Evolutionary conservation across 2,888 invertebrate species (phyloP), one percentile per base, ranked within the genome.

Genomic region (Andrena dorsata): DNA sequence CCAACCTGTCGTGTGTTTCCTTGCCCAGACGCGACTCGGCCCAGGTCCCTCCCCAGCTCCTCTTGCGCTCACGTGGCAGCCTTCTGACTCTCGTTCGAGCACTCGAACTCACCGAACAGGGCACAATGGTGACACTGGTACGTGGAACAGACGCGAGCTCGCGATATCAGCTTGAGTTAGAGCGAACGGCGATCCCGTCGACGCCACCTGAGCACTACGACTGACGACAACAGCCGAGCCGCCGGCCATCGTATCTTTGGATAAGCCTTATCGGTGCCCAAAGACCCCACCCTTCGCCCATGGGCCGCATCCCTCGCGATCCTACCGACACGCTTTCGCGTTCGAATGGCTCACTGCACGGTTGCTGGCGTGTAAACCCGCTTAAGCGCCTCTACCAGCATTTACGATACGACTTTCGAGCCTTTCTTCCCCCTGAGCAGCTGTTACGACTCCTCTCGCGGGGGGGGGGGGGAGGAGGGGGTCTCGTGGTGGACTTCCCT

Each of bases 231-330:
- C 86, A 87, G 89, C 89, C 88, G 88, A 86, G 91, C 75, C 74
- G 85, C 80, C 89, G 86, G 87, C 89, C 90, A 91, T 91, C 88
- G 86, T 91, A 90, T 89, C 85, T 89, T 80, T 86, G 86, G 92
- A 92, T 92, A 92, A 92, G 89, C 86, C 88, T 92, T 92, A 92
- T 92, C 92, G 87, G 87, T 83, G 86, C 84, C 87, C 87, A 84
- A 81, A 89, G 82, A 81, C 85, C 88, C 88, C 88, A 80, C 90
- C 90, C 90, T 87, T 87, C 89, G 86, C 83, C 85, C 70, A 80
- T 85, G 78, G 85, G 66, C 74, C 85, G 80, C 88, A 88, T 87
- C 85, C 87, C 88, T 82, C 86, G 65, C 77, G 73, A 76, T 73
- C 65, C 60, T 73, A 72, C 78, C 58, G 56, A 61, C 83, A 68